Evolutionary conservation across 1,140 invertebrate genomes (phyloP).

Genomic region (Psilanteris sp.): DNA sequence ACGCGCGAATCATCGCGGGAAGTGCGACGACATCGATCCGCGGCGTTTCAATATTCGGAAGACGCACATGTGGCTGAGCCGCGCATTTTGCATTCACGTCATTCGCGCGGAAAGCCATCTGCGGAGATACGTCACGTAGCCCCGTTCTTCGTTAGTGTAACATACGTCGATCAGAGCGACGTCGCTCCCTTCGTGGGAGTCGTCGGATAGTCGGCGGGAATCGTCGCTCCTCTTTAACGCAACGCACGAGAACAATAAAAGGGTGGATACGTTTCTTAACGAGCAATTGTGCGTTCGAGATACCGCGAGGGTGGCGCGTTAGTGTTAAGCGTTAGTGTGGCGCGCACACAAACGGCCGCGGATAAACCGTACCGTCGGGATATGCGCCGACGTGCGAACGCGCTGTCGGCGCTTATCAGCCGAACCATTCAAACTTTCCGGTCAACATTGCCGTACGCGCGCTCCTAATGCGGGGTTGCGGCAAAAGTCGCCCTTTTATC

Average conservation of each 20-base stretch:
- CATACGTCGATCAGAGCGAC: slow-evolving; percentile 56
- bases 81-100: slow-evolving; percentile 43
- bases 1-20: neutral
- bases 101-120: slow-evolving; percentile 18
- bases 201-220: slow-evolving; percentile 58
- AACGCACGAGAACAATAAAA: slow-evolving; percentile 53
- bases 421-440: slow-evolving; percentile 61
- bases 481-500: slow-evolving; percentile 45
- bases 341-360: slow-evolving; percentile 3
- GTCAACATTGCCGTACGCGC: slow-evolving; percentile 30
- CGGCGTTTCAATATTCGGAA: neutral
- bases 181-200: slow-evolving; percentile 40
- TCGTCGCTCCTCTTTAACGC: slow-evolving; percentile 57
- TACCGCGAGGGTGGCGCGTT: slow-evolving; percentile 48
- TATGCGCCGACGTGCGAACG: slow-evolving; percentile 38
- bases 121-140: slow-evolving; percentile 49
- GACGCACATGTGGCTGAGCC: slow-evolving; percentile 19
- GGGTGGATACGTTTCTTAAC: slow-evolving; percentile 64
- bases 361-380: slow-evolving; percentile 16
- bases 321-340: slow-evolving; percentile 9
- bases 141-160: slow-evolving; percentile 34
- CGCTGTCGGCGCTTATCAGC: slow-evolving; percentile 41
- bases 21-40: slow-evolving; percentile 16
- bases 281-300: slow-evolving; percentile 68
- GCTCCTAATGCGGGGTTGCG: slow-evolving; percentile 2